phyloP scores from a whole-genome alignment of 37 sponge, comb jelly and placozoan species.

The Crambe crambe region DNA sequence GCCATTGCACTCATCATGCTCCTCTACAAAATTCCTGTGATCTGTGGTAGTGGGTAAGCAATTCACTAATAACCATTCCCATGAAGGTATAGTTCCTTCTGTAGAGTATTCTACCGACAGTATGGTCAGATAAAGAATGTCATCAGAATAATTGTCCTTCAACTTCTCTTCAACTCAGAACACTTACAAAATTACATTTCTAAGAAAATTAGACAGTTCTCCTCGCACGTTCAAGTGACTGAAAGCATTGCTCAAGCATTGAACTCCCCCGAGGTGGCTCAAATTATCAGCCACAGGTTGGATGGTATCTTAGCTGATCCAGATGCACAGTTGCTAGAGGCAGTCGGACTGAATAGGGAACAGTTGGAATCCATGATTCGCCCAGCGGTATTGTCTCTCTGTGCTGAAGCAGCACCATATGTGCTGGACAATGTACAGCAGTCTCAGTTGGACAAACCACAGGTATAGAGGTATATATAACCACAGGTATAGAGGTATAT shows the following conservation, averaged over 20 bases:
- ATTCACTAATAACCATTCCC: not conserved
- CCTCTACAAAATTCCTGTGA: conserved; percentile 68
- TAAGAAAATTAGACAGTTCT: conserved; percentile 48
- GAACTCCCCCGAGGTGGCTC: conserved; percentile 32
- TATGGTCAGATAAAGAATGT: conserved; percentile 58
- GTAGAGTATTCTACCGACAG: conserved; percentile 67
- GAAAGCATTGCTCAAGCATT: conserved; percentile 62
- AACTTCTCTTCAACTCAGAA: conserved; percentile 63
- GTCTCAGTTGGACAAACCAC: not conserved
- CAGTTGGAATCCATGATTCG: conserved; percentile 54
- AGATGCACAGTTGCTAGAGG: conserved; percentile 51
- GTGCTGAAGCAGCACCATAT: conserved; percentile 74
- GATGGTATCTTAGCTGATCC: conserved; percentile 43
- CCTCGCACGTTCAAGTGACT: conserved; percentile 39
- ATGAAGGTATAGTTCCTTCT: not conserved
- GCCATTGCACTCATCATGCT: conserved; percentile 58
- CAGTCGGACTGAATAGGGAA: conserved; percentile 48
- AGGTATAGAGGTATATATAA: too few relatives aligned
- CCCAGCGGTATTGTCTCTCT: conserved; percentile 74
- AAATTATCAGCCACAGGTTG: conserved; percentile 47
- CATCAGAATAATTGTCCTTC: conserved; percentile 64
- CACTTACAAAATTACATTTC: conserved; percentile 64
- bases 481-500: too few relatives aligned
- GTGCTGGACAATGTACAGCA: conserved; percentile 26
- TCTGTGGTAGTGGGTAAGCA: conserved; percentile 68